Conservation (phyloP, 1,140 invertebrate genomes). For the Drosophila kepulauana region DNA sequence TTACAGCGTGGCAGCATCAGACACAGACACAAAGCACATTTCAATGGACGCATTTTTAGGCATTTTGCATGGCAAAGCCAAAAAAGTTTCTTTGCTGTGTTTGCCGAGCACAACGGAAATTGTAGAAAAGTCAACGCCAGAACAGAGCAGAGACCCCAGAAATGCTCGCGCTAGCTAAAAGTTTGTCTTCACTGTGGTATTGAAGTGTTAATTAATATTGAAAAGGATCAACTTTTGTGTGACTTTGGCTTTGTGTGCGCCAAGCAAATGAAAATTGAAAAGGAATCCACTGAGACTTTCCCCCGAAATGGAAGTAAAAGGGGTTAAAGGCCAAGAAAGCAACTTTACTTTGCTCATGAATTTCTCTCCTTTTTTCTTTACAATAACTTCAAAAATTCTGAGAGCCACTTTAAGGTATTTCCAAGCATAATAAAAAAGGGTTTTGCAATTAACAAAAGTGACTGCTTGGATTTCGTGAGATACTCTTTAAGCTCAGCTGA, state of each 20-base stretch:
- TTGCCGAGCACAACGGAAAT: constrained; percentile 60
- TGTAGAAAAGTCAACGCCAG: constrained; percentile 71
- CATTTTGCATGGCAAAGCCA: constrained; percentile 48
- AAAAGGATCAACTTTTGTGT: constrained; percentile 81
- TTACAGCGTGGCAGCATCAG: constrained; percentile 44
- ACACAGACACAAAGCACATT: constrained; percentile 37
- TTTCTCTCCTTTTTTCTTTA: background rate
- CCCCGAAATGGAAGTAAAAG: constrained; percentile 6
- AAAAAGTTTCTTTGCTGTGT: constrained; percentile 54
- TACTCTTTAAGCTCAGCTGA: background rate
- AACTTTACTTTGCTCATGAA: constrained; percentile 38
- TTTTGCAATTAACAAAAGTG: background rate
- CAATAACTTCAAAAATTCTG: background rate
- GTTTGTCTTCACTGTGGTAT: constrained; percentile 78
- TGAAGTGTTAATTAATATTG: constrained; percentile 85
- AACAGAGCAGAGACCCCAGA: constrained; percentile 37
- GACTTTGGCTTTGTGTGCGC: constrained; percentile 60
- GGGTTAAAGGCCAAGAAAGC: constrained; percentile 7
- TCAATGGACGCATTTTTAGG: constrained; percentile 74
- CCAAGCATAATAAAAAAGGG: background rate
- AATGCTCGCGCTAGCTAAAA: constrained; percentile 56
- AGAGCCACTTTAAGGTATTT: constrained; percentile 10
- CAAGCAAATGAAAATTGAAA: constrained; percentile 64
- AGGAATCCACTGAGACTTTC: constrained; percentile 44
- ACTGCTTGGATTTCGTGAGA: background rate